Evolutionary conservation across 1,140 invertebrate species (phyloP).

Genomic region (Drosophila subobscura): DNA sequence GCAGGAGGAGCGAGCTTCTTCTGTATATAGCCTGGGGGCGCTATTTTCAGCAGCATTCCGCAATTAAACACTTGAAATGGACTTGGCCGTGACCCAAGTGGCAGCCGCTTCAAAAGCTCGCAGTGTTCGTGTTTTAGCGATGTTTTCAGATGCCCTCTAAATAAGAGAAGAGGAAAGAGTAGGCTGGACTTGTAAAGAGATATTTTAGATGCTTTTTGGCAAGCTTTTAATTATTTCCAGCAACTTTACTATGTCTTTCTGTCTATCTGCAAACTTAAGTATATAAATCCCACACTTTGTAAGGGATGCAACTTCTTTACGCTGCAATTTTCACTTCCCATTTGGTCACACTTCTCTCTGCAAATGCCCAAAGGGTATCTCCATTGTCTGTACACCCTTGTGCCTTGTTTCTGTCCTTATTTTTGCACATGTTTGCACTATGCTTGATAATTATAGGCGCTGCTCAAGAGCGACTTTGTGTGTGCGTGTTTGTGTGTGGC

Average conservation of each 20-base stretch:
- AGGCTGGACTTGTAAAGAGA: neutral
- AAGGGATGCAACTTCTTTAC: too few species aligned
- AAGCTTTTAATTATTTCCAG: too few species aligned
- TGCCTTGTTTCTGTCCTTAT: slow-evolving; percentile 25
- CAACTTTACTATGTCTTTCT: too few species aligned
- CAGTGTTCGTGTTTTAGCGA: slow-evolving; percentile 24
- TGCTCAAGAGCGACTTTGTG: slow-evolving; percentile 33
- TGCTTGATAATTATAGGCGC: slow-evolving; percentile 77
- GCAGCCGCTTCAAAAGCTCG: slow-evolving; percentile 6
- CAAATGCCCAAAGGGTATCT: slow-evolving; percentile 5
- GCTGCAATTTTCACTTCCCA: too few species aligned
- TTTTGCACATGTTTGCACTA: slow-evolving; percentile 72
- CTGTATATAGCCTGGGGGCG: slow-evolving; percentile 64
- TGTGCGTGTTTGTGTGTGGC: slow-evolving; percentile 20
- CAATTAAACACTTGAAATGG: slow-evolving; percentile 76
- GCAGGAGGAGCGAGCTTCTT: slow-evolving; percentile 21
- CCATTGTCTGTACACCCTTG: neutral
- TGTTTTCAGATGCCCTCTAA: slow-evolving; percentile 8
- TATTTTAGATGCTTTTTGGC: too few species aligned
- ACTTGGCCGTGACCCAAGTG: slow-evolving; percentile 43
- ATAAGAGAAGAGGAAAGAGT: neutral
- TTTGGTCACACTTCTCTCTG: too few species aligned
- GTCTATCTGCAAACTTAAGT: too few species aligned
- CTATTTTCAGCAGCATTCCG: slow-evolving; percentile 76
- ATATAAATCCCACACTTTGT: too few species aligned